Conservation (phyloP, 37 sponge, comb jelly and placozoan species). For the Halisarca cf. caerulea region DNA sequence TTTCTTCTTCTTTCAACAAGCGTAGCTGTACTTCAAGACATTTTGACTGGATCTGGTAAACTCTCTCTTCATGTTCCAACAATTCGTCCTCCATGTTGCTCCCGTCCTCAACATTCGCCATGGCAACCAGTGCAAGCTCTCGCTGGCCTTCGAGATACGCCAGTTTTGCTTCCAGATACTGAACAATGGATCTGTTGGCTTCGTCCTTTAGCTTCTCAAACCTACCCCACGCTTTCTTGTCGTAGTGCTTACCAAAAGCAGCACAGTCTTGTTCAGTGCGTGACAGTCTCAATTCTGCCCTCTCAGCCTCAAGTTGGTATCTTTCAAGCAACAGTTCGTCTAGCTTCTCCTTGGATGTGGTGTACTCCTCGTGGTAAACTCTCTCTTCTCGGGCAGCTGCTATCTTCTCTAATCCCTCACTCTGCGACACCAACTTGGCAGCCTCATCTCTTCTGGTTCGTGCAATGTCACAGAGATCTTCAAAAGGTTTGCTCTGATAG, state of each 20-base stretch:
- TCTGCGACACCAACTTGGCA: not conserved
- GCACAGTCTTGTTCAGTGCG: conserved; percentile 31
- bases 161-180: conserved; percentile 20
- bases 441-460: conserved; percentile 34
- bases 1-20: conserved; percentile 48
- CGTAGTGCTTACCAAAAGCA: conserved; percentile 16
- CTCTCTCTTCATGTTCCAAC: conserved; percentile 13
- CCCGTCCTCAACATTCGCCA: conserved; percentile 63
- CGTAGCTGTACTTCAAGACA: conserved; percentile 33
- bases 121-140: conserved; percentile 44
- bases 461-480: conserved; percentile 47
- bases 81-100: conserved; percentile 45
- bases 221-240: conserved; percentile 29
- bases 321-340: conserved; percentile 16
- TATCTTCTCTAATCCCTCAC: not conserved
- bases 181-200: conserved; percentile 38
- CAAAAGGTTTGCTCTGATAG: conserved; percentile 46
- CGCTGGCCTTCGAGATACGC: conserved; percentile 36
- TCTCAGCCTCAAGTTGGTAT: conserved; percentile 32
- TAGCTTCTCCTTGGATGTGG: conserved; percentile 25
- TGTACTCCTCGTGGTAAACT: conserved; percentile 34
- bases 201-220: conserved; percentile 23
- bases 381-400: conserved; percentile 37
- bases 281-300: conserved; percentile 28
- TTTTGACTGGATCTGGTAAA: conserved; percentile 39